Percentiles rank a stretch among this genome's conserved stretches.
Evolutionary conservation across 1,140 invertebrate species (phyloP).

Genomic region (Drosophila quadrilineata): DNA sequence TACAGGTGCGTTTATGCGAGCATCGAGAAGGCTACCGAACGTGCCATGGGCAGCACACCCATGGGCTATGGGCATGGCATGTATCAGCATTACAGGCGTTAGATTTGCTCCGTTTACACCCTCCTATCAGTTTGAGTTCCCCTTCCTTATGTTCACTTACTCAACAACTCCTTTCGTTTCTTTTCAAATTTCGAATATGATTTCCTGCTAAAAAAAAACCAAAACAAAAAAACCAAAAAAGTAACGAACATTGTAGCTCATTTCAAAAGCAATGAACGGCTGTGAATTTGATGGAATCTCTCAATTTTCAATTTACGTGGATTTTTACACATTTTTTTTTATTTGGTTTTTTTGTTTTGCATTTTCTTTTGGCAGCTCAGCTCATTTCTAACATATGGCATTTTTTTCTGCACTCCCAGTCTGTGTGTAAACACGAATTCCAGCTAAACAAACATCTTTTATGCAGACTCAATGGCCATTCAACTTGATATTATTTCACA

Average conservation of each 20-base stretch:
- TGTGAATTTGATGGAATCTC: conserved; percentile 79
- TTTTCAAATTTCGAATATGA: neutral
- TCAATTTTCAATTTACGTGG: conserved; percentile 63
- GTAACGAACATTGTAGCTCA: conserved; percentile 80
- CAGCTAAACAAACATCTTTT: conserved; percentile 65
- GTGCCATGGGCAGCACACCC: conserved; percentile 82
- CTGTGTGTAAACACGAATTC: conserved; percentile 58
- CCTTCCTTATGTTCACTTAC: neutral
- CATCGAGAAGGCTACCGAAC: conserved; percentile 81
- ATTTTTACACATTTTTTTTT: too few species aligned
- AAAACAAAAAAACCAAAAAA: too few species aligned
- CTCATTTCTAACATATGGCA: too few species aligned
- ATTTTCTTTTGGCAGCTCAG: too few species aligned
- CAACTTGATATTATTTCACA: conserved; percentile 66
- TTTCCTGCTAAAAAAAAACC: too few species aligned
- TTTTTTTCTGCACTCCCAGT: too few species aligned
- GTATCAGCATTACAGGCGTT: conserved; percentile 80
- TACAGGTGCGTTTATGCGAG: conserved; percentile 84
- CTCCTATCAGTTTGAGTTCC: neutral
- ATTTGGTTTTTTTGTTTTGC: too few species aligned
- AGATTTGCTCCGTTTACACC: conserved; percentile 67
- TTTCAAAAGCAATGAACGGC: conserved; percentile 81
- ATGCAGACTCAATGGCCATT: conserved; percentile 62
- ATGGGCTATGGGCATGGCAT: conserved; percentile 80
- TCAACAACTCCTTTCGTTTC: neutral